These are phyloP conservation scores for Ectropis grisescens DNA, from an alignment of 1,140 invertebrate genomes.

Conservation along the genomic window DNA sequence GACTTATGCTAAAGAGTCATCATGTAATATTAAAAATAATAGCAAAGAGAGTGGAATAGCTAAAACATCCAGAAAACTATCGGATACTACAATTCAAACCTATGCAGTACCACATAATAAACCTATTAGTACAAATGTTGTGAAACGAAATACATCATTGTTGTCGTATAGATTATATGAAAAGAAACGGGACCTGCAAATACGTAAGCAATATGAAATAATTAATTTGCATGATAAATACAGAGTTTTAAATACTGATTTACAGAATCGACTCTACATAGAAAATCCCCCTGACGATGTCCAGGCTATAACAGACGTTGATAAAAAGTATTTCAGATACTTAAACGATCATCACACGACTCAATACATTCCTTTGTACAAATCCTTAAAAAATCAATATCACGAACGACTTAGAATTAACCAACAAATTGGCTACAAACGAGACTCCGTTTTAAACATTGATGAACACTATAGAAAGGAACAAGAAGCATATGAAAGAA, in stretches of 20 bases:
- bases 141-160: constrained; percentile 25
- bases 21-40: too few relatives aligned
- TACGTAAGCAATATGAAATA: constrained; percentile 36
- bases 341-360: too few relatives aligned
- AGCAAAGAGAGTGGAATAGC: too few relatives aligned
- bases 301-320: constrained; percentile 22
- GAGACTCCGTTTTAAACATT: constrained; percentile 71
- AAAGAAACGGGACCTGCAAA: constrained; percentile 22
- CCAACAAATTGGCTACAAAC: constrained; percentile 58
- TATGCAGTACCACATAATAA: constrained; percentile 14
- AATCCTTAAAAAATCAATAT: constrained; percentile 24
- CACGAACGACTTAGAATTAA: constrained; percentile 22
- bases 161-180: constrained; percentile 34
- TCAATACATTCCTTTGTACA: constrained; percentile 29
- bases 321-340: too few relatives aligned
- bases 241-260: too few relatives aligned
- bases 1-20: too few relatives aligned
- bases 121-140: constrained; percentile 6
- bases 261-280: constrained; percentile 19
- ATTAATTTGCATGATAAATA: too few relatives aligned
- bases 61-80: constrained; percentile 11
- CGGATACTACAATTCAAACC: constrained; percentile 10
- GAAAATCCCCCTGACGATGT: constrained; percentile 18
- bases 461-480: constrained; percentile 70
- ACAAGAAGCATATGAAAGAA: constrained; percentile 50